Base-by-base conservation (phyloP, 2,888 invertebrate genomes). In the Pinctada fucata region DNA sequence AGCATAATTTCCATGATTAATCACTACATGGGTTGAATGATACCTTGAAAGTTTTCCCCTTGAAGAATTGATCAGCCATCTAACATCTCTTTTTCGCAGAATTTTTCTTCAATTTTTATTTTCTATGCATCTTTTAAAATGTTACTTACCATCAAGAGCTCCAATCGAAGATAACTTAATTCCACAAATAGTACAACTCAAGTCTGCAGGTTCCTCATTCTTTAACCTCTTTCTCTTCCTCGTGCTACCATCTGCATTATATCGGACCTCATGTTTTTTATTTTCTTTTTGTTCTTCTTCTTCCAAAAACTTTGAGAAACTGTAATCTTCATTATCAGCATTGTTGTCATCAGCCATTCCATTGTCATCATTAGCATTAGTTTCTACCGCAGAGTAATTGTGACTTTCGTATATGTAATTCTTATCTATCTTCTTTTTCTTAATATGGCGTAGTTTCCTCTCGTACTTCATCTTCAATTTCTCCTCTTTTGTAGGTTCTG, bases 101-200 rank as follows among this genome's bases (percentile, higher is more conserved):
- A 31, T 31, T 31, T 31, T 31, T 31, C 31, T 31, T 31, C 31
- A 31, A 31, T 31, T 31, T 31, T 31, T 31, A 31, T 31, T 31
- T 31, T 31, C 31, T 31, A 31, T 31, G 31, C 31, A 31, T 31
- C 31, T 31, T 31, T 31, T 31, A 31, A 31, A 31, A 31, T 31
- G 31, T 31, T 31, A 31, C 52, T 68, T 75, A 79, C 79, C 79
- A 16, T 52, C 67, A 10, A 79, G 51, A 31, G 79, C 72, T n/a
- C 75, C 75, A 4, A 48, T 13, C 49, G 70, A 74, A 10, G 79
- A 79, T 50, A 79, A 45, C n/a, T 16, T 52, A 2, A 67, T 63
- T 31, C 75, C 79, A 79, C 79, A 79, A 13, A 75, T 5, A 45
- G 8, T 5, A 52, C 51, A 51, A 3, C 13, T 63, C 8, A 3